Percentiles rank a stretch among this genome's conserved stretches.
Conservation (phyloP, 2,888 invertebrate species). For the Cenopis cana region DNA sequence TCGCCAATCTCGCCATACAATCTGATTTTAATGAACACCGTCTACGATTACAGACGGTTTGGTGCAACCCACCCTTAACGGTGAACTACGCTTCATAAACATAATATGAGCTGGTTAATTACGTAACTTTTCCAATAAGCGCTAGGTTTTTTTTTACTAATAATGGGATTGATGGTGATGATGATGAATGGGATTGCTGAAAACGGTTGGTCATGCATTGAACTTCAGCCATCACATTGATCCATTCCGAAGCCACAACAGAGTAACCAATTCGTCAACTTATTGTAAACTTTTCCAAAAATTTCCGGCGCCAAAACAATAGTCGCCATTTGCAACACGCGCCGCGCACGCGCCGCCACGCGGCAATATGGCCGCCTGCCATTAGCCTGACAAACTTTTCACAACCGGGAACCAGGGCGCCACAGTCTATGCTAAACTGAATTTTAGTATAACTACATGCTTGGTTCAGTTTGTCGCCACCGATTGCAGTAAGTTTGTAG, state of each 20-base stretch:
- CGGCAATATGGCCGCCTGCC: constrained; percentile 60
- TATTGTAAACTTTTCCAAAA: constrained; percentile 45
- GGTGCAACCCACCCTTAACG: no score
- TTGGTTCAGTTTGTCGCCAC: constrained; percentile 5
- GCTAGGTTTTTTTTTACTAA: no score
- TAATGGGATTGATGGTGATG: no score
- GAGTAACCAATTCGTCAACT: constrained; percentile 41
- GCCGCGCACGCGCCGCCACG: constrained; percentile 64
- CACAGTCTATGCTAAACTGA: constrained; percentile 10
- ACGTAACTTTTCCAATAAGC: no score
- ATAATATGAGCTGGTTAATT: no score
- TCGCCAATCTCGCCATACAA: no score
- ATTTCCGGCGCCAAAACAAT: constrained; percentile 53
- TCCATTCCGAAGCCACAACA: constrained; percentile 32
- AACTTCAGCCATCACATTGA: constrained; percentile 25
- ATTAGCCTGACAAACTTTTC: constrained; percentile 39
- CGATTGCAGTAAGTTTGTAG: constrained; percentile 48
- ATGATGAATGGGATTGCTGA: no score
- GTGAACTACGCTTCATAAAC: no score
- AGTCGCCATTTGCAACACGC: constrained; percentile 56
- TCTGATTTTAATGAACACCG: no score
- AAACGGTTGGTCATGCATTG: constrained; percentile 3
- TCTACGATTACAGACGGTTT: no score
- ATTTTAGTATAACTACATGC: neutral
- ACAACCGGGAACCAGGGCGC: constrained; percentile 47